Conservation (phyloP, 2,888 invertebrate species). For the Hipparchia semele region DNA sequence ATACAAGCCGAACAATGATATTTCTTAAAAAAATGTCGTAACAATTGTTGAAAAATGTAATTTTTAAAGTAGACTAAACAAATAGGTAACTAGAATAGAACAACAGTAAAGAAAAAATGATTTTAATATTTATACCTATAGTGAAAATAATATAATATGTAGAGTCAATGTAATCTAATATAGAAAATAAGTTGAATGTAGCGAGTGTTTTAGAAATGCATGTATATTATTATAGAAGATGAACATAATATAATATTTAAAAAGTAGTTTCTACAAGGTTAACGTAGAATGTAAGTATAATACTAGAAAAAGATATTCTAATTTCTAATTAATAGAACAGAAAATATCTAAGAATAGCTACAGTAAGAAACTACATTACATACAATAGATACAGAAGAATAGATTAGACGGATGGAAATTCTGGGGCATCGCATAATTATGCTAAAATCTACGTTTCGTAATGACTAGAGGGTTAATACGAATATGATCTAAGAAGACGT, state of each 20-base stretch:
- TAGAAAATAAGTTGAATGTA: neutral
- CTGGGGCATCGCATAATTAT: conserved; percentile 79
- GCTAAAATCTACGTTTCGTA: conserved; percentile 52
- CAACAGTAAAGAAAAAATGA: too few relatives aligned
- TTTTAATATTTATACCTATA: too few relatives aligned
- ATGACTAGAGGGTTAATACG: conserved; percentile 50
- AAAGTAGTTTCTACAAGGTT: conserved; percentile 21
- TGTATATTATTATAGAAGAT: neutral
- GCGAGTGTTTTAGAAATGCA: neutral
- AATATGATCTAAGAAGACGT: conserved; percentile 43
- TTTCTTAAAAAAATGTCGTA: conserved; percentile 11
- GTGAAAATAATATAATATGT: neutral
- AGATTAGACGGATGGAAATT: conserved; percentile 83
- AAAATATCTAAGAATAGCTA: conserved; percentile 67
- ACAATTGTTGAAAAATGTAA: neutral
- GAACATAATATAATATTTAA: neutral
- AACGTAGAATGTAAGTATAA: conserved; percentile 29
- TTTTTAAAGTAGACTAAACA: neutral
- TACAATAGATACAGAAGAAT: conserved; percentile 80
- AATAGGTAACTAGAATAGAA: too few relatives aligned
- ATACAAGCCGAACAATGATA: conserved; percentile 35
- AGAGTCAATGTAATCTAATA: neutral
- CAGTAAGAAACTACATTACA: conserved; percentile 71
- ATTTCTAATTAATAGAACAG: conserved; percentile 44
- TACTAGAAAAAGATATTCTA: conserved; percentile 44